Base-by-base conservation (phyloP, 1,140 invertebrate genomes). In the Halictus rubicundus region DNA sequence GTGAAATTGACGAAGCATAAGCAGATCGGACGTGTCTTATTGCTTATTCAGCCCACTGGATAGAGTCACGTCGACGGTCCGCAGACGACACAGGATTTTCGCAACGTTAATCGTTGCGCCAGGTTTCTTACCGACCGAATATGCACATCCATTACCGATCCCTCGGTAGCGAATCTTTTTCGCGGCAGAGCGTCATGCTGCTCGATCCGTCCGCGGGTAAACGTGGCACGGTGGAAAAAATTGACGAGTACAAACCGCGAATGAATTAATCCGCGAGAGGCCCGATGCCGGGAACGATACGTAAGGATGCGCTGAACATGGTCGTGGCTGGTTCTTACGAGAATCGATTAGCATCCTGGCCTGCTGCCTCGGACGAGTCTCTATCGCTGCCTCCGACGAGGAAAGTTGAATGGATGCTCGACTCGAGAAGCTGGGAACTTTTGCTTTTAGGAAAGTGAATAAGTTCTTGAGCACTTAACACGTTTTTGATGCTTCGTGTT, bases 21-120 rank as follows among this genome's bases (percentile, higher is more conserved):
- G 54, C 46, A 79, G 49, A 63, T 39, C 63, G 65, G 16, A 59
- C 70, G 52, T 73, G 76, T 39, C 63, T 60, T 42, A 54, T 79
- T 79, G 52, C 23, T 49, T 57, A 76, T 69, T 64, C 66, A 21
- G n/a, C 16, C 42, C 49, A n/a, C 74, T 37, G 68, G 39, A 77
- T 54, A 49, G 65, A 81, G 66, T 81, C 74, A 71, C 68, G 66
- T 65, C 71, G 79, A 27, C 42, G n/a, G 52, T 32, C 10, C 64
- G 0, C 66, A 32, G 46, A 23, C 23, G 74, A 69, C 72, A 78
- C 60, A 39, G 14, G 68, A 61, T 78, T 81, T 81, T 81, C 80
- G 74, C 75, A 81, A 81, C 57, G 37, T 64, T 81, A 72, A 81
- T 81, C 80, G 75, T 71, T 81, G 75, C 52, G 25, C 49, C 65